A percentile compares a stretch with the other conserved stretches of the same genome.
These are phyloP conservation scores for Ptychodera flava DNA, from an alignment of 35 echinoderm and acorn worm genomes.

Conservation along the genomic window DNA sequence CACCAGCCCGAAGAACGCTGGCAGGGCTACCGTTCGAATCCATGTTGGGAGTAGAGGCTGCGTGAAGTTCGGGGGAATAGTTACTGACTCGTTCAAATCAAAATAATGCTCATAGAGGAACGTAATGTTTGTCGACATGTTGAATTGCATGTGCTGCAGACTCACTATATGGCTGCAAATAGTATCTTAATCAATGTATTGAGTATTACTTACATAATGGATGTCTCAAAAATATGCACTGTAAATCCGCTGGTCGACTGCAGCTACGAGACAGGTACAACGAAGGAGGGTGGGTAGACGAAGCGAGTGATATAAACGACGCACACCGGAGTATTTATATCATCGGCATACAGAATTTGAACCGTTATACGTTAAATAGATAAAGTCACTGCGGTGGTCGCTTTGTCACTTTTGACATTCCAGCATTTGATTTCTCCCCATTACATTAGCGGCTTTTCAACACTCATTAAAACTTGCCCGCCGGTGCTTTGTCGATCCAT, in stretches of 20 bases:
- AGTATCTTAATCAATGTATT: too few relatives aligned
- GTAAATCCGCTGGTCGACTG: too few relatives aligned
- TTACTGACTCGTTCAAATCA: not conserved
- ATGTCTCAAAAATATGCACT: too few relatives aligned
- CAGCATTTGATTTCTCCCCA: not conserved
- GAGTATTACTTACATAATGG: too few relatives aligned
- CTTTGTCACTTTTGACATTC: not conserved
- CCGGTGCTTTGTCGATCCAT: not conserved
- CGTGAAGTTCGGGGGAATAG: not conserved
- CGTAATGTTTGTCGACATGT: not conserved
- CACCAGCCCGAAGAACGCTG: not conserved
- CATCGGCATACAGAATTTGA: too few relatives aligned
- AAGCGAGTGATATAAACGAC: too few relatives aligned
- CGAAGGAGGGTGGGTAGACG: too few relatives aligned
- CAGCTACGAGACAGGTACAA: too few relatives aligned
- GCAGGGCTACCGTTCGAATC: not conserved
- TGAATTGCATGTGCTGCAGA: too few relatives aligned
- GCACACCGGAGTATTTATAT: too few relatives aligned
- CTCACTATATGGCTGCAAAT: too few relatives aligned
- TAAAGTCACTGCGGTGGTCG: not conserved
- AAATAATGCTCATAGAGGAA: not conserved
- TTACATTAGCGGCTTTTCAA: not conserved
- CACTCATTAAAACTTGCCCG: not conserved
- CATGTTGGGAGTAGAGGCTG: not conserved
- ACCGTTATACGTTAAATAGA: too few relatives aligned